Evolutionary conservation across 2,113 vertebrate genomes (phyloP).

Genomic region (Pyrgilauda ruficollis): DNA sequence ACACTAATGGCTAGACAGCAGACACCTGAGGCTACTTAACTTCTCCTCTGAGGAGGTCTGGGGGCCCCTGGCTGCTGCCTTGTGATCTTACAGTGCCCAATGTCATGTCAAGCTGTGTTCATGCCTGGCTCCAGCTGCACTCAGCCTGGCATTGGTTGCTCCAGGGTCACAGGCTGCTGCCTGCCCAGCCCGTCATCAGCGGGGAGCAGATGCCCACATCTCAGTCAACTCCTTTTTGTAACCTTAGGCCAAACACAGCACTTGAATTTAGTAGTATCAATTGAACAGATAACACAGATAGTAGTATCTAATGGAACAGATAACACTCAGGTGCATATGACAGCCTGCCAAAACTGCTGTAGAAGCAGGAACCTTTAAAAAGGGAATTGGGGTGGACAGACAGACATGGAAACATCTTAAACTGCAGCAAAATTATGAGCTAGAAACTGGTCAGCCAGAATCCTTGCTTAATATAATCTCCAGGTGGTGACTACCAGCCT

Average conservation of each 20-base stretch:
- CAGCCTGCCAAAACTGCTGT: neutral
- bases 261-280: neutral
- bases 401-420: neutral
- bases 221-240: neutral
- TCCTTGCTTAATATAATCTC: neutral
- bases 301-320: neutral
- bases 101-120: neutral
- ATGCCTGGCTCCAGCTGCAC: fast-evolving
- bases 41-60: neutral
- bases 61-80: neutral
- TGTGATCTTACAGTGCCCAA: neutral
- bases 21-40: neutral
- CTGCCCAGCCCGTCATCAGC: no score
- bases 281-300: neutral
- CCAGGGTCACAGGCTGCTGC: neutral
- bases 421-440: neutral
- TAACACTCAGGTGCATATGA: fast-evolving
- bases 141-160: neutral
- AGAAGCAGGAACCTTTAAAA: neutral
- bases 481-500: neutral
- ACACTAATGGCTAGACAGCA: neutral
- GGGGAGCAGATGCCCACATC: neutral
- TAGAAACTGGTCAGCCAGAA: neutral
- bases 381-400: neutral
- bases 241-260: neutral